These are phyloP conservation scores for Pterophyllum scalare DNA, from an alignment of 2,113 vertebrate genomes.

Conservation along the genomic window DNA sequence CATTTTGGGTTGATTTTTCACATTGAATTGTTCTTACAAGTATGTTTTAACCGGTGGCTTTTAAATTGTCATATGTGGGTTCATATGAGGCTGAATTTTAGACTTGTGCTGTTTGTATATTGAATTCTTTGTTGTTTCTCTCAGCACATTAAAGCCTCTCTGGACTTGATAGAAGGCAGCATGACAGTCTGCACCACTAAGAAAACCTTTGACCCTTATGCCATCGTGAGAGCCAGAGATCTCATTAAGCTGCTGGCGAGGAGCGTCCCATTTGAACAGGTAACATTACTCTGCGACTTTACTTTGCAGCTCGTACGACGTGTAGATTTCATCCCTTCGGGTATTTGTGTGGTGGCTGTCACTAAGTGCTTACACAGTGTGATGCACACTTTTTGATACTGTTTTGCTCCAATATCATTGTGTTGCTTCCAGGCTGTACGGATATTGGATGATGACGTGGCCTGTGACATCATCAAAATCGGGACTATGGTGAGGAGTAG, in stretches of 20 bases:
- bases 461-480: constrained; percentile 98
- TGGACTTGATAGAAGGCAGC: constrained; percentile 97
- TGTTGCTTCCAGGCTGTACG: constrained; percentile 86
- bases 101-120: neutral
- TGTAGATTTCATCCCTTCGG: neutral
- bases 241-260: constrained; percentile 94
- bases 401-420: neutral
- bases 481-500: constrained; percentile 92
- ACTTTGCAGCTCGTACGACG: neutral
- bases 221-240: constrained; percentile 92
- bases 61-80: neutral
- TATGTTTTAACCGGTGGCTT: too few species aligned
- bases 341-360: neutral
- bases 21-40: neutral
- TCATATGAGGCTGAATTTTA: neutral
- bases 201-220: constrained; percentile 95
- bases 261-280: constrained; percentile 97
- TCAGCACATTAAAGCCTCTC: constrained; percentile 86
- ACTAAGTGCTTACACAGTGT: neutral
- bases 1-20: neutral
- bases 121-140: neutral
- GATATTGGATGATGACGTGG: constrained; percentile 92
- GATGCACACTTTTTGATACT: neutral
- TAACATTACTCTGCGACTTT: constrained; percentile 50
- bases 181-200: constrained; percentile 92